Percentiles rank a stretch among this genome's conserved stretches.
phyloP scores from a whole-genome alignment of 1,140 invertebrate genomes.

The Acromyrmex charruanus region DNA sequence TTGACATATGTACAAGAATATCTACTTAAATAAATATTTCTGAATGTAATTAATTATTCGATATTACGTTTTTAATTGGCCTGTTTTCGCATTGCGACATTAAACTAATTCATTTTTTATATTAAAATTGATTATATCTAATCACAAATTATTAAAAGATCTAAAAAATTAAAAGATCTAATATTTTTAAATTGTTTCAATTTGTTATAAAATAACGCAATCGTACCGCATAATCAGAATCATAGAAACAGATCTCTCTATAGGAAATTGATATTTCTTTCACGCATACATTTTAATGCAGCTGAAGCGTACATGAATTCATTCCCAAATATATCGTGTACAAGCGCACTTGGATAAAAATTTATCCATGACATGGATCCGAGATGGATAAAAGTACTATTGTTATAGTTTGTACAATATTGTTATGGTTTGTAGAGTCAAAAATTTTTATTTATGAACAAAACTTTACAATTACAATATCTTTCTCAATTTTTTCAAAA shows the following conservation, averaged over 20 bases:
- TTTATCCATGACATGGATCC: neutral
- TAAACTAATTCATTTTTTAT: conserved; percentile 5
- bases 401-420: neutral
- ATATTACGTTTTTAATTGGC: conserved; percentile 20
- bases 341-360: neutral
- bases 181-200: neutral
- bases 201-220: neutral
- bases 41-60: neutral
- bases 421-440: no score
- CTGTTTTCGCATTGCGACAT: neutral
- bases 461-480: conserved; percentile 8
- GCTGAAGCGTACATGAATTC: neutral
- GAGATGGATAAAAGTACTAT: neutral
- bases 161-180: neutral
- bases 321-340: neutral
- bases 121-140: neutral
- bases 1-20: no score
- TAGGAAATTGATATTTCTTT: neutral
- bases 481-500: neutral
- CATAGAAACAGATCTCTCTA: no score
- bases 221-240: neutral
- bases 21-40: no score
- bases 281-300: neutral
- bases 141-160: conserved; percentile 11
- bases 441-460: neutral